Conservation (phyloP, 92 coral and sea anemone genomes). For the Desmophyllum pertusum region DNA sequence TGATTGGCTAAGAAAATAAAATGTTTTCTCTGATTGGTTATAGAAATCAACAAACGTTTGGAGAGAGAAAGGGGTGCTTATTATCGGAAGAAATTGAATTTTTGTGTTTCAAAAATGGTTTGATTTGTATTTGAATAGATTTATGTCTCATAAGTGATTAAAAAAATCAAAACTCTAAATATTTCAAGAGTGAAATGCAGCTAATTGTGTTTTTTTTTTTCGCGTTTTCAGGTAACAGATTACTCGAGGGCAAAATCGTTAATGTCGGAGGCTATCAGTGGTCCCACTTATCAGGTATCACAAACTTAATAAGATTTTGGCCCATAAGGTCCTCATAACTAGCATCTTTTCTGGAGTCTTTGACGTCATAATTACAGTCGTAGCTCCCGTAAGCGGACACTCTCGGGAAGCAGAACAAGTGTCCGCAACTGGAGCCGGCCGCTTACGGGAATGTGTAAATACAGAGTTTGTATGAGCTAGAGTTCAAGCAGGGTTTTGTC, state of each 20-base stretch:
- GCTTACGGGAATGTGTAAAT: too few relatives aligned
- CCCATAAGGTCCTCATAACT: not conserved
- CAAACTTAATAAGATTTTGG: not conserved
- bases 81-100: not conserved
- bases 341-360: not conserved
- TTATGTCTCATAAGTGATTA: too few relatives aligned
- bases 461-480: too few relatives aligned
- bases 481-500: too few relatives aligned
- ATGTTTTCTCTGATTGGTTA: not conserved
- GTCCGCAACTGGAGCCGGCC: too few relatives aligned
- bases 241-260: slow-evolving; percentile 57
- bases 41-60: too few relatives aligned
- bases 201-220: not conserved
- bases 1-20: not conserved
- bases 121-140: too few relatives aligned
- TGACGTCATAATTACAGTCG: not conserved
- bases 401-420: too few relatives aligned
- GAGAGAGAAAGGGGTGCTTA: not conserved
- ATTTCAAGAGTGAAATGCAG: not conserved
- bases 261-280: slow-evolving; percentile 67
- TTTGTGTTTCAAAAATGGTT: not conserved
- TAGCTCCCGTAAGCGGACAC: too few relatives aligned
- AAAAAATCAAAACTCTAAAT: too few relatives aligned
- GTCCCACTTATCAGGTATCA: slow-evolving; percentile 79
- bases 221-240: slow-evolving; percentile 73